Conservation (phyloP, 2,888 invertebrate species). For the Epiblema foenella region DNA sequence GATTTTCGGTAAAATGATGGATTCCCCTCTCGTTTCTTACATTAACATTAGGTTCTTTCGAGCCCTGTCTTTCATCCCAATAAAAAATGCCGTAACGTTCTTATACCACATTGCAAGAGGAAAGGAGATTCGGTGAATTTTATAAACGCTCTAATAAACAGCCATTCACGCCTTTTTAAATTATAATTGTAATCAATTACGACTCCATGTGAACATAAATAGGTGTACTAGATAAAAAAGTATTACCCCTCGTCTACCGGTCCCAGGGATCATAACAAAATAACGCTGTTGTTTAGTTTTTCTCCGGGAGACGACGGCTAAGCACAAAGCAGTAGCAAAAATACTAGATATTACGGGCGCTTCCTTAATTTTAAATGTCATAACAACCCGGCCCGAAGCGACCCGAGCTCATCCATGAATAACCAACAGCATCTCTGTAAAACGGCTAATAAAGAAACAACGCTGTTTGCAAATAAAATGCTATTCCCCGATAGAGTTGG, state of each 20-base stretch:
- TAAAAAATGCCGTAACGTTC: too few relatives aligned
- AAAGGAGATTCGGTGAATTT: too few relatives aligned
- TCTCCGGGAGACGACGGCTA: too few relatives aligned
- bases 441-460: conserved; percentile 68
- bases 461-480: conserved; percentile 70
- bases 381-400: conserved; percentile 45
- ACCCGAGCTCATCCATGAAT: conserved; percentile 55
- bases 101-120: neutral
- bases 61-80: too few relatives aligned
- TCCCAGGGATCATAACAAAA: too few relatives aligned
- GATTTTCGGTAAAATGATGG: too few relatives aligned
- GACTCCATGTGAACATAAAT: neutral
- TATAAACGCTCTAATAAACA: neutral
- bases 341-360: neutral
- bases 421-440: conserved; percentile 58
- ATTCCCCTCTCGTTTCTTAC: too few relatives aligned
- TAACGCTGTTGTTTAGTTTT: too few relatives aligned
- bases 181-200: neutral
- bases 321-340: neutral
- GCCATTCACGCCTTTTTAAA: neutral
- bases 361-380: conserved; percentile 28
- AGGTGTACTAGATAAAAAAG: neutral
- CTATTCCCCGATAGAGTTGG: conserved; percentile 67
- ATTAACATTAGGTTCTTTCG: too few relatives aligned
- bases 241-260: too few relatives aligned